Evolutionary conservation across 2,113 vertebrate genomes (phyloP), one percentile per base, ranked within the genome.

Genomic region (Mesocricetus auratus): DNA sequence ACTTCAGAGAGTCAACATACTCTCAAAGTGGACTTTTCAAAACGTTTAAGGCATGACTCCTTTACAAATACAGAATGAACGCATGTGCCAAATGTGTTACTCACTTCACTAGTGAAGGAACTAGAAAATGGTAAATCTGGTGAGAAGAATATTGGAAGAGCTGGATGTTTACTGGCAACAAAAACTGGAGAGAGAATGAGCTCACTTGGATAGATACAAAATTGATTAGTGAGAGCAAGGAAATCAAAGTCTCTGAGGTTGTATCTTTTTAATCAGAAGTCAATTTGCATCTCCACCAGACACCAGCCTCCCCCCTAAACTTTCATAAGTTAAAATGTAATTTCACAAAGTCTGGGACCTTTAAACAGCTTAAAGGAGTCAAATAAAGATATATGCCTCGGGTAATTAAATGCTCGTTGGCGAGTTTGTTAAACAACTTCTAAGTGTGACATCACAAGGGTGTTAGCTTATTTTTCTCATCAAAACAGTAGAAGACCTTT

Each of bases 271-370:
- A n/a, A n/a, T 50, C 26, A 90, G 45, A 94, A 92, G 31, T 86
- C 66, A 92, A 92, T 95, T 89, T 95, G 24, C 64, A 86, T 91
- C 89, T 90, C 15, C 15, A 64, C 53, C 56, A 96, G 85, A 94
- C 85, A 42, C 50, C 2, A 56, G 92, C 85, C 36, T n/a, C n/a
- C 68, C 24, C 50, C 86, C 50, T 73, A 71, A 79, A 96, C 78
- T 60, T 19, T 68, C 66, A 11, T 39, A 94, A 56, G 31, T 95
- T 86, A 89, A 75, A 39, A 74, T 93, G 47, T 26, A 91, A 74
- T 94, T 94, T 95, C 50, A 92, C 58, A 60, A 79, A 73, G 83
- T 79, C 88, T 78, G 42, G 53, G 86, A 91, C 24, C 31, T 91
- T 85, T 85, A 91, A 93, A 47, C 36, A 29, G 86, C 8, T 56